These are phyloP conservation scores for Cryptus armator DNA, from an alignment of 2,888 invertebrate genomes.

Conservation along the genomic window DNA sequence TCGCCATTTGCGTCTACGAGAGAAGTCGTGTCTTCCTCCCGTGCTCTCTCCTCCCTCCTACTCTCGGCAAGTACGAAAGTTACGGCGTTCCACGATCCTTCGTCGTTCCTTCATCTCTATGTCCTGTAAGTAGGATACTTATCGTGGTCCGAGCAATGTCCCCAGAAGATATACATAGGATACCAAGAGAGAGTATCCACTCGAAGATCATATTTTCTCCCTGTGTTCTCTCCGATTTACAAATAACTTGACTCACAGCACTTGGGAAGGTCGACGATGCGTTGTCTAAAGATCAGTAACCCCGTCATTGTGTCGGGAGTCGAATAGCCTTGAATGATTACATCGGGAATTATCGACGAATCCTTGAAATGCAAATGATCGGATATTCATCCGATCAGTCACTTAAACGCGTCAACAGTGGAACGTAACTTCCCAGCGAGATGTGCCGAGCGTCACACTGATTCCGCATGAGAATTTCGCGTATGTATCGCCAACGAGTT, in stretches of 20 bases:
- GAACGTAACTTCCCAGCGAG: slow-evolving; percentile 38
- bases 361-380: not conserved
- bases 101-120: slow-evolving; percentile 32
- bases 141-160: slow-evolving; percentile 46
- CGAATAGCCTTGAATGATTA: not conserved
- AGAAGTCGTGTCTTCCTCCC: slow-evolving; percentile 36
- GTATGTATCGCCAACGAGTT: slow-evolving; percentile 30
- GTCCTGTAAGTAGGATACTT: slow-evolving; percentile 45
- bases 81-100: slow-evolving; percentile 26
- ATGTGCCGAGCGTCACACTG: slow-evolving; percentile 52
- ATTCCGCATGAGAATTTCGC: slow-evolving; percentile 57
- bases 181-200: not conserved
- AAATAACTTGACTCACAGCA: not conserved
- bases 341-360: not conserved
- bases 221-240: slow-evolving; percentile 4
- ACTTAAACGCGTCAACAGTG: slow-evolving; percentile 48
- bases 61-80: slow-evolving; percentile 28
- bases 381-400: slow-evolving; percentile 47
- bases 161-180: slow-evolving; percentile 10
- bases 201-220: slow-evolving; percentile 10
- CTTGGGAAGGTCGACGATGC: not conserved
- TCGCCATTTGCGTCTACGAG: slow-evolving; percentile 51
- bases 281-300: not conserved
- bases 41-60: not conserved
- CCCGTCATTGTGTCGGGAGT: not conserved